These are phyloP conservation scores for Pectinophora gossypiella DNA, from an alignment of 1,140 invertebrate species.

Conservation along the genomic window DNA sequence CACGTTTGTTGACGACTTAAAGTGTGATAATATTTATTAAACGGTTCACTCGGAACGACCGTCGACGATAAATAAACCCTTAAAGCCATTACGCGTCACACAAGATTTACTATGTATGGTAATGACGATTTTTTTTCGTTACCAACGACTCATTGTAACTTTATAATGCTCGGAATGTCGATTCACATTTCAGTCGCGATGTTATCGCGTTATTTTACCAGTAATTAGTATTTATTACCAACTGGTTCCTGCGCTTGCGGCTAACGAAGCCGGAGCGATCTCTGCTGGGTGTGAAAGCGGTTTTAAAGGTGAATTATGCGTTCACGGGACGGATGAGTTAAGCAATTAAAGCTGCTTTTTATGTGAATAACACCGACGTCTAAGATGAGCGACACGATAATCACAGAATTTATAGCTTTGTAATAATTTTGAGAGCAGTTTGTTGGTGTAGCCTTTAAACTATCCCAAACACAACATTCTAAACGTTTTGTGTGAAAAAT, in stretches of 20 bases:
- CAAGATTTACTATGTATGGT: constrained; percentile 67
- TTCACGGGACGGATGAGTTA: constrained; percentile 46
- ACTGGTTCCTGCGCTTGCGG: constrained; percentile 27
- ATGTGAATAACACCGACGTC: constrained; percentile 33
- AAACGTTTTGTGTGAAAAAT: too few species aligned
- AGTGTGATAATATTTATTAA: constrained; percentile 75
- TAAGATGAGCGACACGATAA: constrained; percentile 45
- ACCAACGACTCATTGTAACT: constrained; percentile 22
- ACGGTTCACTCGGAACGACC: constrained; percentile 59
- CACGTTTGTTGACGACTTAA: constrained; percentile 71
- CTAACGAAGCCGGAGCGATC: constrained; percentile 18
- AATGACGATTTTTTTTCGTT: constrained; percentile 51
- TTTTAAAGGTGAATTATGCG: constrained; percentile 53
- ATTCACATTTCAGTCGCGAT: constrained; percentile 44
- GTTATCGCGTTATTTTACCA: constrained; percentile 65
- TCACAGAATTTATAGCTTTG: constrained; percentile 36
- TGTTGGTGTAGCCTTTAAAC: background rate
- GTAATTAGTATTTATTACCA: constrained; percentile 72
- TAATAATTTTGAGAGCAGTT: too few species aligned
- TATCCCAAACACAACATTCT: background rate
- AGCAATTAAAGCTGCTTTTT: constrained; percentile 59
- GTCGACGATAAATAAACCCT: constrained; percentile 62
- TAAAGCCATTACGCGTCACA: constrained; percentile 62
- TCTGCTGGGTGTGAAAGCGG: constrained; percentile 48
- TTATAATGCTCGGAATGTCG: constrained; percentile 46